These are phyloP conservation scores for Agonopterix subpropinquella DNA, from an alignment of 2,888 invertebrate genomes.

Conservation along the genomic window DNA sequence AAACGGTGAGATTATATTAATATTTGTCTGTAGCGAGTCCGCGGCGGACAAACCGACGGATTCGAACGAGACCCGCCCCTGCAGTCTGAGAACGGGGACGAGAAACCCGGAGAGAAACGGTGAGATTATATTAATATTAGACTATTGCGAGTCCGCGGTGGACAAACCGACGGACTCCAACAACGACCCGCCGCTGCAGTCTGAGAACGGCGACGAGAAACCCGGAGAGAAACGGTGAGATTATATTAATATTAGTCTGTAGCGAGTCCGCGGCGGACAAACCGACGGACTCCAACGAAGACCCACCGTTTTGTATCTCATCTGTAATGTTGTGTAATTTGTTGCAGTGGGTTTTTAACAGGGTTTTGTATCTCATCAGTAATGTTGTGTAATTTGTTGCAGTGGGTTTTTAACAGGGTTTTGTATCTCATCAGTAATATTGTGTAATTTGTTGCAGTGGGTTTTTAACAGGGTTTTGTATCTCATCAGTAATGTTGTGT, in stretches of 20 bases:
- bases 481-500: too few species aligned
- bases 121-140: conserved; percentile 17
- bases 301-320: too few species aligned
- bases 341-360: too few species aligned
- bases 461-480: too few species aligned
- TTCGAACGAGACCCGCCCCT: conserved; percentile 57
- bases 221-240: conserved; percentile 59
- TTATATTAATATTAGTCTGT: background rate
- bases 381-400: too few species aligned
- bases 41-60: too few species aligned
- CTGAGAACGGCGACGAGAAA: conserved; percentile 46
- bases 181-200: conserved; percentile 59
- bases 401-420: too few species aligned
- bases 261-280: too few species aligned
- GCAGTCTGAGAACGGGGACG: conserved; percentile 46
- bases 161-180: conserved; percentile 27
- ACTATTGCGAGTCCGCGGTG: background rate
- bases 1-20: conserved; percentile 40
- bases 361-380: too few species aligned
- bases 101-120: conserved; percentile 61
- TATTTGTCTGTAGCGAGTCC: background rate
- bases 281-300: conserved; percentile 51
- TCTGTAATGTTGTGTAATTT: too few species aligned
- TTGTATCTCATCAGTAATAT: too few species aligned
- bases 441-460: too few species aligned